phyloP scores from a whole-genome alignment of 2,113 vertebrate genomes.

The Alethe castanea region DNA sequence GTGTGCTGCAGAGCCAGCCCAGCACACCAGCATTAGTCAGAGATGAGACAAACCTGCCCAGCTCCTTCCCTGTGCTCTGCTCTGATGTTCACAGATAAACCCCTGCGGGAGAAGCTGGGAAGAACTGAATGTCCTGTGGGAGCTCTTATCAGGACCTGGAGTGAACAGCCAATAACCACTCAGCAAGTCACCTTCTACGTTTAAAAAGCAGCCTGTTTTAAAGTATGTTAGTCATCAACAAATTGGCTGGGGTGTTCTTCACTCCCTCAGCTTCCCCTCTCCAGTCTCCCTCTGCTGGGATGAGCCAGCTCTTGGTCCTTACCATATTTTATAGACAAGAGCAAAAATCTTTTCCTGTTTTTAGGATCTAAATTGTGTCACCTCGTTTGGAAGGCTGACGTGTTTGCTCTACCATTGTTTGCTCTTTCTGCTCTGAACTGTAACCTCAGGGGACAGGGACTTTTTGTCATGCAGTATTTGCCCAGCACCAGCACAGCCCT shows the following conservation, averaged over 20 bases:
- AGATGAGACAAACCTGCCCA: slow-evolving; percentile 58
- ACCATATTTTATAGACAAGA: not conserved
- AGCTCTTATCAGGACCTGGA: slow-evolving; percentile 46
- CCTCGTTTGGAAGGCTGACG: not conserved
- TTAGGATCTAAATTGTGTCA: not conserved
- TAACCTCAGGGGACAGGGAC: not conserved
- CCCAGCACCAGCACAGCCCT: not conserved
- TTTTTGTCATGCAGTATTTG: not conserved
- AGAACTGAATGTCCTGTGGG: slow-evolving; percentile 58
- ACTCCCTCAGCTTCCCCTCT: not conserved
- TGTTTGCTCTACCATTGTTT: not conserved
- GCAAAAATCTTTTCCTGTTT: not conserved
- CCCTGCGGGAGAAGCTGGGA: slow-evolving; percentile 17
- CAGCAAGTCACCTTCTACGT: slow-evolving; percentile 28
- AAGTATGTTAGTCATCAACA: not conserved
- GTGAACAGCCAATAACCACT: slow-evolving; percentile 23
- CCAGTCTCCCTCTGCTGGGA: not conserved
- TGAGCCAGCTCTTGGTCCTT: not conserved
- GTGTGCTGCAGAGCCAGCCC: not conserved
- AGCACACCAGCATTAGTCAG: slow-evolving; percentile 33
- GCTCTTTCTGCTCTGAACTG: not conserved
- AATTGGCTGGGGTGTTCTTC: not conserved
- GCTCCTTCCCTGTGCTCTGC: slow-evolving; percentile 53
- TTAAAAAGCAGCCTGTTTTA: slow-evolving; percentile 29
- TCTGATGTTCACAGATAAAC: slow-evolving; percentile 54